A percentile compares a stretch with the other conserved stretches of the same genome.
Evolutionary conservation across 1,140 invertebrate genomes (phyloP).

Genomic region (Pachyrhynchus sulphureomaculatus): DNA sequence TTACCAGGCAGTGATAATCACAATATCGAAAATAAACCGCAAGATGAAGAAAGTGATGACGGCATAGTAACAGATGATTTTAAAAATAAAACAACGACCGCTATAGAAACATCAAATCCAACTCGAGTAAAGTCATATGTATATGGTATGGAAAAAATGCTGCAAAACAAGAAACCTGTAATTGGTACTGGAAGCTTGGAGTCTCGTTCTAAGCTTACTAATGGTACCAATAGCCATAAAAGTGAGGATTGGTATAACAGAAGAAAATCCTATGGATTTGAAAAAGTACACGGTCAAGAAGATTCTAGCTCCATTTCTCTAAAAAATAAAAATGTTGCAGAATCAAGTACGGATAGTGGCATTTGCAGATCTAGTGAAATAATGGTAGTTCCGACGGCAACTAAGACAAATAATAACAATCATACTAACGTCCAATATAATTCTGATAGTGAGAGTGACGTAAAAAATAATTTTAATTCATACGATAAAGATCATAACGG

Average conservation of each 20-base stretch:
- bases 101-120: slow-evolving; percentile 23
- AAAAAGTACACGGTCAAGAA: slow-evolving; percentile 60
- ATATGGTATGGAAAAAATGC: slow-evolving; percentile 51
- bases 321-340: slow-evolving; percentile 56
- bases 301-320: slow-evolving; percentile 49
- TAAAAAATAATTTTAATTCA: slow-evolving; percentile 21
- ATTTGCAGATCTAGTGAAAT: slow-evolving; percentile 69
- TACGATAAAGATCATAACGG: slow-evolving; percentile 14
- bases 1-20: slow-evolving; percentile 51
- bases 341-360: slow-evolving; percentile 71
- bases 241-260: slow-evolving; percentile 67
- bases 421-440: slow-evolving; percentile 19
- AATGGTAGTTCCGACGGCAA: slow-evolving; percentile 41
- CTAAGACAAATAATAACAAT: slow-evolving; percentile 27
- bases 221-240: slow-evolving; percentile 48
- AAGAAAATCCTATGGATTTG: slow-evolving; percentile 73
- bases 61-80: slow-evolving; percentile 52
- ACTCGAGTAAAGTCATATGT: slow-evolving; percentile 51
- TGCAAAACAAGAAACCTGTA: slow-evolving; percentile 44
- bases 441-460: slow-evolving; percentile 32
- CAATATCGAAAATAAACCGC: slow-evolving; percentile 40
- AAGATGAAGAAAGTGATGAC: slow-evolving; percentile 47
- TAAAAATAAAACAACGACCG: slow-evolving; percentile 1
- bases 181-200: slow-evolving; percentile 60
- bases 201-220: slow-evolving; percentile 53